Base-by-base conservation (phyloP, 2,888 invertebrate genomes). In the Eristalis pertinax region DNA sequence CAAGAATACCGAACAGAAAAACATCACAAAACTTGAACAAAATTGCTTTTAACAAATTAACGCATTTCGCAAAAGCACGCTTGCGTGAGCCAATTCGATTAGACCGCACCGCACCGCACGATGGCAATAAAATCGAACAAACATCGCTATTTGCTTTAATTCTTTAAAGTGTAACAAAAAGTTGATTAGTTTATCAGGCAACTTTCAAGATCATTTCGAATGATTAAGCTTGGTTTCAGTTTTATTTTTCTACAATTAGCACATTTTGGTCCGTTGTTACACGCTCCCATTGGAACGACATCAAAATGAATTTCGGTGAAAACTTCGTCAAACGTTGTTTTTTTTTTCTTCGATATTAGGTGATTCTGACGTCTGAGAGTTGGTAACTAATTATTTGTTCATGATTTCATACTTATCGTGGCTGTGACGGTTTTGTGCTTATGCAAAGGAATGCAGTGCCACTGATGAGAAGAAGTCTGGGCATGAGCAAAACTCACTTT, bases 121-220 rank as follows among this genome's bases (percentile, higher is more conserved):
- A 63, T 26, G 68, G 38, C 11, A 73, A 68, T 80, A 68, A 74
- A 74, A 19, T 63, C 32, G 32, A 62, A 13, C 62, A 73, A 73
- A 80, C 73, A 50, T 62, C 35, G 35, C 29, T 80, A 68, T 80
- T 73, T 73, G 67, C 38, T 22, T 38, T 73, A 68, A 35, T 74
- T 80, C 65, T 74, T 74, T 74, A 68, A 68, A 74, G 60, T 80
- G 56, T 80, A 80, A 62, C 80, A 80, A 19, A 67, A 62, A 38
- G 15, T 73, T 80, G 73, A 80, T 73, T 74, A 68, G 62, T 35
- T 80, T 81, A 80, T 80, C 75, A 75, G n/a, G 69, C 63, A 68
- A 56, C 56, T 65, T 81, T 75, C 75, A 81, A 81, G 81, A 69
- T 81, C 81, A 75, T 81, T 75, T 64, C 64, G 56, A 69, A 81